Evolutionary conservation across 2,797 vertebrate species (phyloP), one percentile per base, ranked within the genome.

Genomic region (Basileuterus tristriatus): DNA sequence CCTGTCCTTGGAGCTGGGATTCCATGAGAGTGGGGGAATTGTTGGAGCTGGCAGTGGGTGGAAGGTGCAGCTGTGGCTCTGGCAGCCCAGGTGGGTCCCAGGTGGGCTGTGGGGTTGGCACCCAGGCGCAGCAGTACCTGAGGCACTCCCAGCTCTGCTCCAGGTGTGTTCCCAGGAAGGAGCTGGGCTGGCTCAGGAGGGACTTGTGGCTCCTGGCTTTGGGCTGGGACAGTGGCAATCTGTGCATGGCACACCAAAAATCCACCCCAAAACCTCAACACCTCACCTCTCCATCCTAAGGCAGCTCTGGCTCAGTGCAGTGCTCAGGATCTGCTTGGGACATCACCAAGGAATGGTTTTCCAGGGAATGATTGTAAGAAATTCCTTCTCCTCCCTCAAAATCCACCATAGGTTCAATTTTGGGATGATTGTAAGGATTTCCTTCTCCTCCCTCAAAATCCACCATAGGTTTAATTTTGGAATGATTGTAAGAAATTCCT

Each of bases 341-440:
- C 95, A 53, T 97, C 94, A 93, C 94, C 94, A 80, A 30, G 72
- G 86, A 97, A 87, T 94, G 93, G 91, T 93, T 89, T 89, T 68
- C 49, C 63, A 71, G 90, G 37, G 37, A 37, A 37, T 37, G 37
- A 37, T 37, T 37, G 37, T 11, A 37, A 37, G 37, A 37, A 37
- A 37, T 37, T 37, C 11, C 37, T 37, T 37, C 36, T 36, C 36
- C 36, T 37, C 36, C 36, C 36, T 37, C 36, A 37, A 37, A 37
- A 37, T 37, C 36, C 36, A 37, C 11, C 36, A 37, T 37, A 11
- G 36, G 36, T 37, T 37, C 11, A 37, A 37, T 37, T 37, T 37
- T 37, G 36, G 36, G 11, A 37, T 37, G 36, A 37, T 37, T 37
- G 36, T 37, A 37, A 37, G 36, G 9, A 37, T 10, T 37, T 37